Conservation (phyloP, 2,888 invertebrate species). For the Xanthia togata region DNA sequence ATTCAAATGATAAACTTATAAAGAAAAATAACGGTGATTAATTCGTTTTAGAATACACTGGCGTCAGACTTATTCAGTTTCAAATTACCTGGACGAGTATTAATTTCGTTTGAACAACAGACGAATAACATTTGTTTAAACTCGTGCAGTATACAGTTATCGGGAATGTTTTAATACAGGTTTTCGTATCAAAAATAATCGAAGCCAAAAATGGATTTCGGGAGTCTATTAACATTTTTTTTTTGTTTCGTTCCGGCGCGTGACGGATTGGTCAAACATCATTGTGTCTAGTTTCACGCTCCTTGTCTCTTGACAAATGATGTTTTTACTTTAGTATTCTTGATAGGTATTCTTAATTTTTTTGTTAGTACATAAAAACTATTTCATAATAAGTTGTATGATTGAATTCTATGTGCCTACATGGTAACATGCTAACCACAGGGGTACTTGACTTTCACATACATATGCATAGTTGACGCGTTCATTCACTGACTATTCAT, state of each 20-base stretch:
- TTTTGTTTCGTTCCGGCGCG: constrained; percentile 71
- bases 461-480: constrained; percentile 74
- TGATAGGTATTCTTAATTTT: constrained; percentile 56
- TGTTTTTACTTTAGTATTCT: constrained; percentile 72
- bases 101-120: constrained; percentile 44
- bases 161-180: constrained; percentile 57
- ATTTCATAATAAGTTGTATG: constrained; percentile 44
- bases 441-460: constrained; percentile 72
- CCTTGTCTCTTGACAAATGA: constrained; percentile 80
- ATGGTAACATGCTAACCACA: constrained; percentile 46
- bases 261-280: constrained; percentile 78
- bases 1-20: constrained; percentile 36
- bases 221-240: constrained; percentile 71
- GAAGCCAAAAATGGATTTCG: constrained; percentile 64
- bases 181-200: constrained; percentile 61
- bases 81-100: constrained; percentile 53
- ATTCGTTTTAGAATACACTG: constrained; percentile 26
- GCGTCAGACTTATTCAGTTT: constrained; percentile 31
- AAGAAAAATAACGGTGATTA: constrained; percentile 51
- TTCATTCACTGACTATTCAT: constrained; percentile 82
- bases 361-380: constrained; percentile 52
- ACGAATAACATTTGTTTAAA: constrained; percentile 28
- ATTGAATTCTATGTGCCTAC: constrained; percentile 53
- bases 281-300: constrained; percentile 79
- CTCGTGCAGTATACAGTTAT: constrained; percentile 52